A percentile compares a stretch with the other conserved stretches of the same genome.
phyloP scores from a whole-genome alignment of 2,888 invertebrate species.

The Capitulum mitella region DNA sequence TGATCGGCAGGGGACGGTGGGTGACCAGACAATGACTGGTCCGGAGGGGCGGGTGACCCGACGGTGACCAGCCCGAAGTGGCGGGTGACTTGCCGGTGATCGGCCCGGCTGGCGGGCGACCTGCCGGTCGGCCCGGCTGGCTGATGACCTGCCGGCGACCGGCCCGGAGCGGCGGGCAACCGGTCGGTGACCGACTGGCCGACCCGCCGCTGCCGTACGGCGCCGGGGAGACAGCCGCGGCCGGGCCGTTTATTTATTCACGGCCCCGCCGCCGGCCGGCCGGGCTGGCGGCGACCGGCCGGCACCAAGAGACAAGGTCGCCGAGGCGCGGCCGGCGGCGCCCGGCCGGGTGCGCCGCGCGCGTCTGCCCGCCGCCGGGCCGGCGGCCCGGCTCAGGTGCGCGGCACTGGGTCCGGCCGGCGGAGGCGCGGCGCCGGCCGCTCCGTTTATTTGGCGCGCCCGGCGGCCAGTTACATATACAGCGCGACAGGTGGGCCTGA shows the following conservation, averaged over 20 bases:
- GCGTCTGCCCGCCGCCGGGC: no score
- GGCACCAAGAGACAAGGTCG: not conserved
- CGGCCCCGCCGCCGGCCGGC: not conserved
- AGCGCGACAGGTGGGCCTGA: not conserved
- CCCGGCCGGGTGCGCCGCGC: not conserved
- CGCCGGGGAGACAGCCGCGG: not conserved
- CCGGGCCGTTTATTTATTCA: not conserved
- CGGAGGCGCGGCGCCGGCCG: not conserved
- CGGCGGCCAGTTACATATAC: not conserved
- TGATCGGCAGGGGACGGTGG: no score
- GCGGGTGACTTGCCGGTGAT: no score
- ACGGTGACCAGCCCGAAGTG: no score
- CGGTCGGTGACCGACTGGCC: no score
- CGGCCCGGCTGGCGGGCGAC: no score
- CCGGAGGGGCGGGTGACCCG: no score
- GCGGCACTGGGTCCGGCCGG: not conserved
- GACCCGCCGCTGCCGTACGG: not conserved
- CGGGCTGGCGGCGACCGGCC: not conserved
- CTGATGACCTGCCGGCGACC: no score
- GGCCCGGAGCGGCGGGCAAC: no score
- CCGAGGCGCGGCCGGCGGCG: not conserved
- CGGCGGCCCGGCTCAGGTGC: no score
- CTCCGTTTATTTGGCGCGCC: not conserved
- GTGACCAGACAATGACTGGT: no score
- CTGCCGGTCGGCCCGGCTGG: no score